Base-by-base conservation (phyloP, 2,113 vertebrate species). In the Heterocephalus glaber region DNA sequence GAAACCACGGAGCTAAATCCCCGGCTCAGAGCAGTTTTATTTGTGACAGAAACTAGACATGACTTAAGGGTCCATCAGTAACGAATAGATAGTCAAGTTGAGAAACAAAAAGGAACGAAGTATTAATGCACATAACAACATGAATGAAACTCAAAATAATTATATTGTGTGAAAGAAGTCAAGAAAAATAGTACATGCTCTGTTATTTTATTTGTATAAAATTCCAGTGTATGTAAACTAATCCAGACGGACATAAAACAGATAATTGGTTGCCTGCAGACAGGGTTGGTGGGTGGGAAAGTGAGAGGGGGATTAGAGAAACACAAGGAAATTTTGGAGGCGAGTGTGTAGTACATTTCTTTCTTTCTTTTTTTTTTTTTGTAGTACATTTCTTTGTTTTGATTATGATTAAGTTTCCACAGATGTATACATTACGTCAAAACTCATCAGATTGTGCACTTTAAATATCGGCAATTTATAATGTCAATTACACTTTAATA, bases 391-490 rank as follows among this genome's bases (percentile, higher is more conserved):
- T 56, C 49, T 38, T 11, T 58, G 60, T 74, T 60, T 66, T 90
- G 49, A 82, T 72, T 66, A n/a, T 82, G 54, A 38, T 79, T 47
- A 30, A 38, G 52, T 28, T 76, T 86, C 70, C 47, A 84, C 14
- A 80, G 68, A 68, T 58, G 5, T 44, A 52, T 33, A 38, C 2
- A 3, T 24, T 49, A 68, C 70, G 16, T 41, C 52, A 84, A 90
- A 80, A 63, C 30, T 90, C 56, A 90, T 35, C 20, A 47, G 85
- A 19, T 24, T 24, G 44, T 47, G 77, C 4, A 49, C 22, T 91
- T 89, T 86, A 93, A 93, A 87, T 61, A 82, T 11, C 52, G 35
- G 65, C 33, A 77, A 33, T 92, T 89, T 70, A 61, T 65, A 56
- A 41, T 68, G 41, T 88, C 70, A 56, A 9, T 91, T 77, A 65